Conservation (phyloP, 2,797 vertebrate genomes). For the Manis javanica region DNA sequence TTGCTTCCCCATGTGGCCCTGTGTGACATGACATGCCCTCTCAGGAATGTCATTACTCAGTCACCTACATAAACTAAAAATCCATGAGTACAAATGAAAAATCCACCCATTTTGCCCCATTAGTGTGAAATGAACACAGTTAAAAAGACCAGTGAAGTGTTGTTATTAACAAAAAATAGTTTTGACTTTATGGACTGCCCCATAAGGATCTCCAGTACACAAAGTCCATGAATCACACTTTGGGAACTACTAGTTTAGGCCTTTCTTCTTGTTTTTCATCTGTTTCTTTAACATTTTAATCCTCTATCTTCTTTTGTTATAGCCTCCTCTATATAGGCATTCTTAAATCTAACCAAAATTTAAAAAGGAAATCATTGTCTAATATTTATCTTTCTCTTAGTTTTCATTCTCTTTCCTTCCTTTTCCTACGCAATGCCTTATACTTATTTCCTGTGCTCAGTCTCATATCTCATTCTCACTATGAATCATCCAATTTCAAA, state of each 20-base stretch:
- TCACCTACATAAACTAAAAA: not conserved
- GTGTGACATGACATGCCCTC: not conserved
- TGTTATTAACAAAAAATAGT: conserved; percentile 19
- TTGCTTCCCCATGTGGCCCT: not conserved
- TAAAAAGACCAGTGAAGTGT: conserved; percentile 2
- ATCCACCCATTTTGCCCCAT: not conserved
- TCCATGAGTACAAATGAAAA: not conserved
- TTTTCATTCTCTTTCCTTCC: not conserved
- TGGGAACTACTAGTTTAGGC: not conserved
- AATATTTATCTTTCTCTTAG: not conserved
- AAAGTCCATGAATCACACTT: not conserved
- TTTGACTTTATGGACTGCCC: not conserved
- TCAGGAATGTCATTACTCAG: not conserved
- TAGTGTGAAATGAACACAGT: not conserved
- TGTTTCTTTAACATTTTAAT: conserved; percentile 35
- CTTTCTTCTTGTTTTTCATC: not conserved
- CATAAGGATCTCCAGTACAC: not conserved
- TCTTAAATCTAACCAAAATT: not conserved
- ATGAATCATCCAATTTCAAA: conserved; percentile 9
- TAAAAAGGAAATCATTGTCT: not conserved
- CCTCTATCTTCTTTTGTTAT: not conserved
- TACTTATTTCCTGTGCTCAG: not conserved
- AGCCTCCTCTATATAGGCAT: not conserved
- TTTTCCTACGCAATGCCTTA: not conserved
- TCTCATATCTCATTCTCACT: not conserved